Base-by-base conservation (phyloP, 2,888 invertebrate genomes). In the Drosophila kuntzei region DNA sequence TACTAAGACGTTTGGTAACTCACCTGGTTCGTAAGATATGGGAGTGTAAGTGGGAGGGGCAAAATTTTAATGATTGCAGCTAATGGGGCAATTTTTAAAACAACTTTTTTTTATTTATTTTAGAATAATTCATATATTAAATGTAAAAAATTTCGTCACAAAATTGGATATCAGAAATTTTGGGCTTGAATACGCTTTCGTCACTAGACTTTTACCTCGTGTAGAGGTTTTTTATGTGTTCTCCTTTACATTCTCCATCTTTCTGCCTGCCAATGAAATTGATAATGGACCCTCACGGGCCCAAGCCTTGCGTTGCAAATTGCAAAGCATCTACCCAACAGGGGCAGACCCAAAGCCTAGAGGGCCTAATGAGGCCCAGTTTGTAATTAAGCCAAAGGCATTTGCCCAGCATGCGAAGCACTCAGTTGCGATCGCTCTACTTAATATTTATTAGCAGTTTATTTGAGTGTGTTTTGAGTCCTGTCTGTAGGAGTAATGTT, bases 251-350 rank as follows among this genome's bases (percentile, higher is more conserved):
- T 5, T 1, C 12, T 34, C 11, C n/a, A 14, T 25, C 14, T 32
- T 12, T 41, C 22, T 22, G 39, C 25, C 44, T 43, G 55, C 71
- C 50, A 65, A 70, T 62, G 76, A 79, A 76, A 82, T 76, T 80
- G 77, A 80, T 80, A 82, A 80, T 76, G 77, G 80, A 74, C 74
- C 59, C 67, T 65, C 71, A 65, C 62, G 55, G 59, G 46, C 41
- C 61, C 25, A 29, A 29, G 22, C 25, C 43, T 36, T 8, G 18
- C 43, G 47, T 65, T 66, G 74, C 67, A 82, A 82, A 79, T 79
- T 79, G 79, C 62, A 60, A 51, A 54, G 59, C 67, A 32, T 29
- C 50, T 29, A 12, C 29, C 4, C 49, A 60, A 55, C 46, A 68
- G 43, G 8, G 20, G 14, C 5, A 11, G 2, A 36, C 9, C 16